A percentile compares a stretch with the other conserved stretches of the same genome.
Evolutionary conservation across 35 echinoderm and acorn worm species (phyloP).

Genomic region (Ophiothrix spiculata): DNA sequence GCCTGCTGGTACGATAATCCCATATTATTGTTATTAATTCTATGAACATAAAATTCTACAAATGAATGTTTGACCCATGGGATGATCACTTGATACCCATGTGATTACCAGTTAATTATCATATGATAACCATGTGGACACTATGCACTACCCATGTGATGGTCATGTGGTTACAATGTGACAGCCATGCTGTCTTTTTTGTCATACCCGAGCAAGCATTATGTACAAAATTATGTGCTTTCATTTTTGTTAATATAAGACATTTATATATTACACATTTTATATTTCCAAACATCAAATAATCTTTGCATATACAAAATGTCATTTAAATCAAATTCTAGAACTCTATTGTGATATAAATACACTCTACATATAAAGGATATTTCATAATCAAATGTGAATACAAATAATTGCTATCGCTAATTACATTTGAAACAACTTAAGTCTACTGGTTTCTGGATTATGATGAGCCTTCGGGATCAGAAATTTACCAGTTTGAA

Average conservation of each 20-base stretch:
- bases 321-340: not conserved
- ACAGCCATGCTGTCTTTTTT: no score
- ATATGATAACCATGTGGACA: not conserved
- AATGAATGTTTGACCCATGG: not conserved
- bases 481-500: not conserved
- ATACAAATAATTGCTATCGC: not conserved
- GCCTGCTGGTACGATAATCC: not conserved
- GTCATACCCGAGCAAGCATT: not conserved
- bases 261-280: not conserved
- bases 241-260: not conserved
- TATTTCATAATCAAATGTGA: not conserved
- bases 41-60: not conserved
- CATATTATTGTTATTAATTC: not conserved
- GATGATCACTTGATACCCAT: not conserved
- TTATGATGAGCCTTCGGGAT: not conserved
- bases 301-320: conserved; percentile 8
- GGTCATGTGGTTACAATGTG: no score
- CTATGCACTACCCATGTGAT: not conserved
- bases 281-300: not conserved
- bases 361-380: not conserved
- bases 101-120: not conserved
- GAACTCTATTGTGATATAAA: not conserved
- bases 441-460: not conserved
- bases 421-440: not conserved
- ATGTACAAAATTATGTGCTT: not conserved